phyloP scores from a whole-genome alignment of 1,140 invertebrate species.

The Platyscapa corneri region DNA sequence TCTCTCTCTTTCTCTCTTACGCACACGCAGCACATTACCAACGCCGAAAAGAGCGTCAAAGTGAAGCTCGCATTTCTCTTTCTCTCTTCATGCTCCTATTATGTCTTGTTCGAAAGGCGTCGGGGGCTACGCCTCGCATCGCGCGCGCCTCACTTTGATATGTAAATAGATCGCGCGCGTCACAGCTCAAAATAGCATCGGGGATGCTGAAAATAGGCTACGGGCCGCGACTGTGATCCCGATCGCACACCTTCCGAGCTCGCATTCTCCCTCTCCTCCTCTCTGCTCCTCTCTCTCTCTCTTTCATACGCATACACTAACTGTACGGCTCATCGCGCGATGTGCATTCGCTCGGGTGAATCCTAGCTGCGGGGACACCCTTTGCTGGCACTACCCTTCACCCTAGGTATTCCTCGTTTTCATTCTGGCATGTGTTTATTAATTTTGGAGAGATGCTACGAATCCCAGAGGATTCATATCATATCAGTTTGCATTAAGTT shows the following conservation, averaged over 20 bases:
- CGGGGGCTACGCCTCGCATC: constrained; percentile 42
- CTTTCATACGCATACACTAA: too few relatives aligned
- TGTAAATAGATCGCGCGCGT: constrained; percentile 65
- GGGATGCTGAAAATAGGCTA: constrained; percentile 35
- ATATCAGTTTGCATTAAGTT: too few relatives aligned
- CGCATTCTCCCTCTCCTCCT: background rate
- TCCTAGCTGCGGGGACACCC: background rate
- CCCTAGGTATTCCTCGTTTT: background rate
- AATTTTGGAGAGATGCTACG: background rate
- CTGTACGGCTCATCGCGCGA: constrained; percentile 54
- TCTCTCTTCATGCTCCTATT: constrained; percentile 28
- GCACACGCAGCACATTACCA: background rate
- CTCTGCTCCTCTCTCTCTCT: background rate
- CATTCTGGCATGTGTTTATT: background rate
- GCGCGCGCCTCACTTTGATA: constrained; percentile 68
- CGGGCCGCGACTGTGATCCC: too few relatives aligned
- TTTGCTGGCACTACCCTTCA: background rate
- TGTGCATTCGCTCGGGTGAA: constrained; percentile 72
- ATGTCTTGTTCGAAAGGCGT: constrained; percentile 50
- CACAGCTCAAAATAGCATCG: background rate
- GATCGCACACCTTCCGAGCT: background rate
- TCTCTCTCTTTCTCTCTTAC: too few relatives aligned
- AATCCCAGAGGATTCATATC: background rate
- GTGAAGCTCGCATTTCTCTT: background rate
- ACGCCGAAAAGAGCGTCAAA: constrained; percentile 42